Base-by-base conservation (phyloP, 2,888 invertebrate species). In the Sesia bembeciformis region DNA sequence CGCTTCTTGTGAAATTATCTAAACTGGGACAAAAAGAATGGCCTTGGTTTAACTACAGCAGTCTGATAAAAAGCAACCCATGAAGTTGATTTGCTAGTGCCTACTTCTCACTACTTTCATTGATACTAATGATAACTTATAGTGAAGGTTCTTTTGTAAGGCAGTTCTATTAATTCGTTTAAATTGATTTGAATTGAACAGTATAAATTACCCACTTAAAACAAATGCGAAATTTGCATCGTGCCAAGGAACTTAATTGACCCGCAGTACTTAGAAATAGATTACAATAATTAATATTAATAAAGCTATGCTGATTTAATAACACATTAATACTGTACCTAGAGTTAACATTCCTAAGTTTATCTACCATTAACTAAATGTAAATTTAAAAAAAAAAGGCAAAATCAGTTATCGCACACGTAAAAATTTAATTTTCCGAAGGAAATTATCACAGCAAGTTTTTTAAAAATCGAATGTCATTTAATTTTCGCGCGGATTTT, bases 1-100 rank as follows among this genome's bases (percentile, higher is more conserved):
- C 61, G 60, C 55, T 63, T 57, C 61, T 59, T 55, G 57, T 55
- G 55, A 54, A 54, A 54, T 40, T 54, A 53, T 61, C 65, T 65
- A 60, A 60, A 61, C 58, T 54, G 54, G 59, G 58, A 65, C 61
- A 64, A 65, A 59, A 56, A 40, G 3, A 52, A 39, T 40, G 40
- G 5, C 40, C 40, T 52, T 52, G 52, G 6, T 39, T 50, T 40
- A 39, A 52, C 52, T 55, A 39, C 40, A 49, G 49, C 49, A 52
- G 52, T 55, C 23, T 23, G 23, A 23, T 23, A 1, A 23, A 23
- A 23, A 23, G 23, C 2, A 23, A 23, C 23, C 23, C 2, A 23
- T 23, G 23, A 23, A 23, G 23, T 23, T 23, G 23, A 23, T 23
- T 23, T 23, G 23, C 23, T 23, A 23, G 2, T n/a, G n/a, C n/a